A percentile compares a stretch with the other conserved stretches of the same genome.
Evolutionary conservation across 2,888 invertebrate species (phyloP).

Genomic region (Ellobium chinense): DNA sequence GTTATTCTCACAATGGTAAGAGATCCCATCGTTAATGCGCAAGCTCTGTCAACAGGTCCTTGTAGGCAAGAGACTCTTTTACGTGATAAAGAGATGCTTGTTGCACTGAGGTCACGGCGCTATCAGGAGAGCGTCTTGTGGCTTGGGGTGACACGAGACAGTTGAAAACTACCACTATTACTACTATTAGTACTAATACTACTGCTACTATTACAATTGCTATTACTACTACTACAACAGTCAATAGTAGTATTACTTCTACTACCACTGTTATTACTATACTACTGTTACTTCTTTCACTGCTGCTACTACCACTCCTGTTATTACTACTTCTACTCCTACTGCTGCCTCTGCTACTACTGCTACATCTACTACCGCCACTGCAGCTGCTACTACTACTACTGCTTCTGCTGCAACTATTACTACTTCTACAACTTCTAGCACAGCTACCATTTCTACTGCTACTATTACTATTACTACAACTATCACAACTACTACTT

Average conservation of each 20-base stretch:
- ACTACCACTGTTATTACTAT: not conserved
- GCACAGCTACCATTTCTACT: not conserved
- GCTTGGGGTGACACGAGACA: too few relatives aligned
- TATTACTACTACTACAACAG: not conserved
- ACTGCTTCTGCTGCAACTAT: not conserved
- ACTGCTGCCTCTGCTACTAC: not conserved
- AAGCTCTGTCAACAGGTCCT: too few relatives aligned
- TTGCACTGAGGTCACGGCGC: too few relatives aligned
- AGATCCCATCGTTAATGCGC: too few relatives aligned
- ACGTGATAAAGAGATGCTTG: too few relatives aligned
- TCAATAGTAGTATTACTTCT: not conserved
- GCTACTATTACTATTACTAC: not conserved
- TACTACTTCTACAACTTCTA: slow-evolving; percentile 4
- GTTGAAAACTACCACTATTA: not conserved
- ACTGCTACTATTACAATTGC: not conserved
- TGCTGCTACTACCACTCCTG: not conserved
- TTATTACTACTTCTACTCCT: not conserved
- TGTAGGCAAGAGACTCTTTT: too few relatives aligned
- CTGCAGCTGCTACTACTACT: not conserved
- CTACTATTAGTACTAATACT: not conserved
- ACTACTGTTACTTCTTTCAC: too few relatives aligned
- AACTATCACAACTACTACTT: not conserved
- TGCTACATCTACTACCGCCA: not conserved
- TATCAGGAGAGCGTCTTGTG: too few relatives aligned
- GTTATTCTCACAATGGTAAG: too few relatives aligned